Conservation (phyloP, 2,888 invertebrate species). For the Drymonia ruficornis region DNA sequence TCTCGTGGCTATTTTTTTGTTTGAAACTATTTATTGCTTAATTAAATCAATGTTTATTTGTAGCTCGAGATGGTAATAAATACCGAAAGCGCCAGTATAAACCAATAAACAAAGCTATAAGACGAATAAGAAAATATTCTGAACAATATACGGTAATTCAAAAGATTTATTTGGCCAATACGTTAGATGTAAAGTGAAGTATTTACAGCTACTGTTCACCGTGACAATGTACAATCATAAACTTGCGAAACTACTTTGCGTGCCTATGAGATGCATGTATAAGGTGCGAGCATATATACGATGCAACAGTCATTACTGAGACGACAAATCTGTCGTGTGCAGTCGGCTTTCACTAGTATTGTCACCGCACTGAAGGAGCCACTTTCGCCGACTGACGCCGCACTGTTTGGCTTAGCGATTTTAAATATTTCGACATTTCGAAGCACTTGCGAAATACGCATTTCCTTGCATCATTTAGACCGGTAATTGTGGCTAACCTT, state of each 20-base stretch:
- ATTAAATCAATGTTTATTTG: slow-evolving; percentile 35
- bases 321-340: slow-evolving; percentile 49
- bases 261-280: slow-evolving; percentile 32
- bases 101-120: background rate
- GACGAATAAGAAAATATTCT: background rate
- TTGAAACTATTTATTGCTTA: slow-evolving; percentile 39
- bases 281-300: slow-evolving; percentile 45
- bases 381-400: slow-evolving; percentile 60
- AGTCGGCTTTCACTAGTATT: slow-evolving; percentile 67
- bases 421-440: slow-evolving; percentile 42
- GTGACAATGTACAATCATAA: slow-evolving; percentile 21
- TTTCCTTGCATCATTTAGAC: slow-evolving; percentile 38
- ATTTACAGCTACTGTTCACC: slow-evolving; percentile 21
- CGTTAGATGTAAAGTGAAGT: slow-evolving; percentile 10
- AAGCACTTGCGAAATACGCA: slow-evolving; percentile 46
- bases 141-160: slow-evolving; percentile 5
- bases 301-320: slow-evolving; percentile 48
- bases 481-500: too few species aligned
- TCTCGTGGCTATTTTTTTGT: slow-evolving; percentile 26
- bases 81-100: background rate
- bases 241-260: slow-evolving; percentile 25
- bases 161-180: slow-evolving; percentile 10
- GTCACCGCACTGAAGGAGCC: slow-evolving; percentile 45
- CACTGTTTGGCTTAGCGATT: slow-evolving; percentile 50
- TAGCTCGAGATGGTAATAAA: slow-evolving; percentile 16